Conservation (phyloP, 2,113 vertebrate genomes). For the Antennarius striatus region DNA sequence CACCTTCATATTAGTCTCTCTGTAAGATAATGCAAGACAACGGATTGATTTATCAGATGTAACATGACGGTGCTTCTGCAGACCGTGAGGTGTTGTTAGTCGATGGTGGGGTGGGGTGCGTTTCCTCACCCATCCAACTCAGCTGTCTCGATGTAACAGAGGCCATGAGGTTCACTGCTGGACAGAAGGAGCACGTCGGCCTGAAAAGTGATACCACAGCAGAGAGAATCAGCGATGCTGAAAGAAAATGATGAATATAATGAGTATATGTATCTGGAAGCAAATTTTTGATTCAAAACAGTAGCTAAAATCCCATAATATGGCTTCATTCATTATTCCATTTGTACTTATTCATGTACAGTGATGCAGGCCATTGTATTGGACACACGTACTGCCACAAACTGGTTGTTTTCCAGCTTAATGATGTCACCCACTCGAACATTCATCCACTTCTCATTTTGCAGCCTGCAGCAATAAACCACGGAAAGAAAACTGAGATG, state of each 20-base stretch:
- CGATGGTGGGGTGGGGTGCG: slow-evolving; percentile 3
- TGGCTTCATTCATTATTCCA: background rate
- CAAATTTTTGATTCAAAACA: slow-evolving; percentile 10
- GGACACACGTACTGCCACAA: slow-evolving; percentile 87
- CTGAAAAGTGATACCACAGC: slow-evolving; percentile 66
- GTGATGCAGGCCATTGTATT: background rate
- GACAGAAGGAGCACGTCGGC: slow-evolving; percentile 95
- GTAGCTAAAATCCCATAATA: background rate
- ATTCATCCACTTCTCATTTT: slow-evolving; percentile 94
- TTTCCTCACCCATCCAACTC: slow-evolving; percentile 91
- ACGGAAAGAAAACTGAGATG: background rate
- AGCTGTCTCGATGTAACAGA: slow-evolving; percentile 96
- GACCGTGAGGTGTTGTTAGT: slow-evolving; percentile 4
- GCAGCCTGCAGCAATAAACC: slow-evolving; percentile 78
- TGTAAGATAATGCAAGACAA: slow-evolving; percentile 64
- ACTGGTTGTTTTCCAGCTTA: slow-evolving; percentile 96
- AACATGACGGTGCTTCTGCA: slow-evolving; percentile 16
- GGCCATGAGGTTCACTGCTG: slow-evolving; percentile 93
- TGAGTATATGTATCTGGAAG: slow-evolving; percentile 3
- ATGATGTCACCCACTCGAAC: slow-evolving; percentile 94
- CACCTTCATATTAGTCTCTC: slow-evolving; percentile 96
- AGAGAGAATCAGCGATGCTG: background rate
- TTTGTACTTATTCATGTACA: background rate
- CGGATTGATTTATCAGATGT: slow-evolving; percentile 18
- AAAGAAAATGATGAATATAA: background rate